Evolutionary conservation across 2,797 vertebrate species (phyloP).

Genomic region (Hipposideros larvatus): DNA sequence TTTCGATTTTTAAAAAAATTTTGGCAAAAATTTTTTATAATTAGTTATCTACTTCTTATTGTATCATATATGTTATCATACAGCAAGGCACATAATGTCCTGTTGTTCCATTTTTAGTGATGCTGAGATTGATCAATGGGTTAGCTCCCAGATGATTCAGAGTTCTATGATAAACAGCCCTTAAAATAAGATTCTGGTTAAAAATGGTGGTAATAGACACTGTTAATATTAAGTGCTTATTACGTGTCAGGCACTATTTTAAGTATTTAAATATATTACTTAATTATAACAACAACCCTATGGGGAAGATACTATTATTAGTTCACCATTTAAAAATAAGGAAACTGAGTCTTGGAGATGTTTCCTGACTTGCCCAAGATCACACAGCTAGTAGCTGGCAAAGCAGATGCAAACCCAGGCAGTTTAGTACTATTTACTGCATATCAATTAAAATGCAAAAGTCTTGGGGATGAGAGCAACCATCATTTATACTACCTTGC

Average conservation of each 20-base stretch:
- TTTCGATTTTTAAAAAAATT: neutral
- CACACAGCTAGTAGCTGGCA: neutral
- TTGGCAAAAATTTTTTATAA: neutral
- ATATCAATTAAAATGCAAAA: neutral
- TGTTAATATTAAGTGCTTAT: neutral
- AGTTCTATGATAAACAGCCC: neutral
- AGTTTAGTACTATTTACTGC: neutral
- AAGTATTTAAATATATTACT: neutral
- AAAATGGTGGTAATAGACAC: neutral
- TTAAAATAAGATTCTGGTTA: neutral
- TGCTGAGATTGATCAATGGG: neutral
- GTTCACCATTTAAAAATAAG: neutral
- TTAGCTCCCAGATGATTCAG: neutral
- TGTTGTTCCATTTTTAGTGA: neutral
- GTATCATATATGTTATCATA: neutral
- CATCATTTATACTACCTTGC: neutral
- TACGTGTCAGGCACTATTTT: neutral
- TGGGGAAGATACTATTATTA: neutral
- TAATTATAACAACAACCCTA: neutral
- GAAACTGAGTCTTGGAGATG: neutral
- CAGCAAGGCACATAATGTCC: neutral
- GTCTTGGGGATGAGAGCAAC: neutral
- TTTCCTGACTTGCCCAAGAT: neutral
- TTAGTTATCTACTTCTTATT: neutral
- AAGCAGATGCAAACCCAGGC: neutral